Base-by-base conservation (phyloP, 2,797 vertebrate genomes). In the Manis pentadactyla region DNA sequence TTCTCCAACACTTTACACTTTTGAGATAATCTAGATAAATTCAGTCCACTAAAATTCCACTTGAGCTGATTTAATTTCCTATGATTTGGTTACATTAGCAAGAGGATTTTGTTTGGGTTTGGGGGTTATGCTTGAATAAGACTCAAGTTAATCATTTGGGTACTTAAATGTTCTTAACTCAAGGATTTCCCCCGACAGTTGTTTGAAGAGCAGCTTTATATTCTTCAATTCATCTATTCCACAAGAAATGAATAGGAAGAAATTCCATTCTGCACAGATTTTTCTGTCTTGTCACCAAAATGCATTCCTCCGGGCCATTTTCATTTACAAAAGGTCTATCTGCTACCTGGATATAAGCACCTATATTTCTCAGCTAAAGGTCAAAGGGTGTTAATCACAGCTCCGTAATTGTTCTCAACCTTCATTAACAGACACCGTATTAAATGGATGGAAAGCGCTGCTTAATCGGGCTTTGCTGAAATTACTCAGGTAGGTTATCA, bases 381-480 rank as follows among this genome's bases (percentile, higher is more conserved):
- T 96, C 90, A 94, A 95, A 93, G 49, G 27, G 51, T 95, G 64
- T 95, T 97, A 96, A 95, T 97, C 89, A 94, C 63, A 94, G 15
- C 7, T 87, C 34, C 12, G 31, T 94, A 97, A 96, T 90, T 96
- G 46, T 91, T 93, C 91, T 94, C 39, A 90, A 66, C 77, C 19
- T 93, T 97, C 88, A 97, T 97, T 98, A 97, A 83, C n/a, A 97
- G 61, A 61, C 12, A 81, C 23, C 39, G 42, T 83, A 92, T 93
- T 96, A 92, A 93, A 87, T n/a, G 92, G 84, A 95, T 64, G 23
- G 81, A 96, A 96, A 96, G 9, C n/a, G 17, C 31, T 95, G 25
- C 46, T 93, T 96, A 95, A 93, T 96, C 15, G 2, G 37, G 31
- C n/a, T 81, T 88, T 89, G 49, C 37, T 93, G 46, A 95, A 96